Conservation (phyloP, 2,888 invertebrate genomes). For the Sarcophaga variegata region DNA sequence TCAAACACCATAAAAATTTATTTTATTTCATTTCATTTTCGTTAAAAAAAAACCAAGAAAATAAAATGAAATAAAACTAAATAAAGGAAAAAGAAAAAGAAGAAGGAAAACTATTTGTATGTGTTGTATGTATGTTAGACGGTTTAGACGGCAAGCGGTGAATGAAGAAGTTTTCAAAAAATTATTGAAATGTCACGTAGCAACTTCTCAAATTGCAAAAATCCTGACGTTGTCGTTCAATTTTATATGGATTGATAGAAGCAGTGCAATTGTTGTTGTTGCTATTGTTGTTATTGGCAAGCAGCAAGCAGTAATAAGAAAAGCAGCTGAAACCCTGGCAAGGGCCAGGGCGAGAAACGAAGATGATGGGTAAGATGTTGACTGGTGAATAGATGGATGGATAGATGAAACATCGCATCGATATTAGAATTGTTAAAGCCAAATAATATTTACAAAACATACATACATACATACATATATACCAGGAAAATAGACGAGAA, state of each 20-base stretch:
- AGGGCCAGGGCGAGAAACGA: constrained; percentile 1
- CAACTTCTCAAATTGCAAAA: constrained; percentile 81
- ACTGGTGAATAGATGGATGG: not conserved
- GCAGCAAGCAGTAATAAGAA: constrained; percentile 40
- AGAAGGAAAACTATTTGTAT: not conserved
- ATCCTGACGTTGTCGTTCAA: constrained; percentile 81
- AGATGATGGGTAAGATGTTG: constrained; percentile 53
- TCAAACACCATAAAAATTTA: constrained; percentile 64
- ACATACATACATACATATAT: constrained; percentile 2
- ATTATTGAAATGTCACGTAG: constrained; percentile 81
- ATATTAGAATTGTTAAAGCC: constrained; percentile 50
- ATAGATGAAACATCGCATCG: constrained; percentile 8
- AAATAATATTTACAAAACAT: constrained; percentile 62
- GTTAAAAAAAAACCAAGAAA: constrained; percentile 30
- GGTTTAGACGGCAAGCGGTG: not conserved
- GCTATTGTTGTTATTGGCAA: constrained; percentile 35
- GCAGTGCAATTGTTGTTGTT: constrained; percentile 63
- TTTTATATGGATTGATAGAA: constrained; percentile 80
- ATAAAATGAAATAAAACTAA: constrained; percentile 24
- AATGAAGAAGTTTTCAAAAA: constrained; percentile 78
- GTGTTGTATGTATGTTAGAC: too few relatives aligned
- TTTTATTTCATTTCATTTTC: constrained; percentile 46
- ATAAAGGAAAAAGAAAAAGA: constrained; percentile 49
- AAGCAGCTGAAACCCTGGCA: not conserved
- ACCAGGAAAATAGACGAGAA: too few relatives aligned